These are phyloP conservation scores for Bombus balteatus DNA, from an alignment of 1,140 invertebrate species.

Conservation along the genomic window DNA sequence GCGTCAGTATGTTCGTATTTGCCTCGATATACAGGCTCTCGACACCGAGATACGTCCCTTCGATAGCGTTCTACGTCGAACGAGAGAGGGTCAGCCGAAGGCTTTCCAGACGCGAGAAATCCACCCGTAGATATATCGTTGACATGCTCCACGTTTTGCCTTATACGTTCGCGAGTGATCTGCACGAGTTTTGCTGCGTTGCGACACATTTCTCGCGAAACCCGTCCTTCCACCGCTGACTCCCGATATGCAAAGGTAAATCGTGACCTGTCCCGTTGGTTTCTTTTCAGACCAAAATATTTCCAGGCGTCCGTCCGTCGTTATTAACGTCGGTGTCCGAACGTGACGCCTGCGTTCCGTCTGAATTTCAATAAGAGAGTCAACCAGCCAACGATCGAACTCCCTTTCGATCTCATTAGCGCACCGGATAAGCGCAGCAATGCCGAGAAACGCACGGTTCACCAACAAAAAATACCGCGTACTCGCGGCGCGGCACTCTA, in stretches of 20 bases:
- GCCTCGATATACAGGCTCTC: neutral
- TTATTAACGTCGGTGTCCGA: neutral
- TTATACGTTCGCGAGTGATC: constrained; percentile 25
- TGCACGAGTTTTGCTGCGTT: constrained; percentile 38
- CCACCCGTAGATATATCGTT: constrained; percentile 7
- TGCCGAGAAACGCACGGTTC: neutral
- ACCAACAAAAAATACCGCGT: neutral
- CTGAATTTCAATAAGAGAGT: neutral
- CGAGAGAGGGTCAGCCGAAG: neutral
- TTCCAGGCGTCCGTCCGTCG: neutral
- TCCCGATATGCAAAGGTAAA: constrained; percentile 36
- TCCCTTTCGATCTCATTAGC: neutral
- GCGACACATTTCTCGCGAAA: constrained; percentile 48
- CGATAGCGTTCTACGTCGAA: constrained; percentile 14
- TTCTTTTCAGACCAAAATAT: neutral
- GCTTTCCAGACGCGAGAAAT: constrained; percentile 38
- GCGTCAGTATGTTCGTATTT: neutral
- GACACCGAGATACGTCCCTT: constrained; percentile 16
- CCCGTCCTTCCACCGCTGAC: constrained; percentile 24
- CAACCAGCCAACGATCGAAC: neutral
- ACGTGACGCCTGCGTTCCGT: too few species aligned
- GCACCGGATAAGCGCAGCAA: neutral
- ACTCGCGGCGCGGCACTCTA: neutral
- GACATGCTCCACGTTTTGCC: constrained; percentile 7
- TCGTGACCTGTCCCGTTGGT: constrained; percentile 31